These are phyloP conservation scores for Acrocephalus arundinaceus DNA, from an alignment of 2,113 vertebrate species.

Conservation along the genomic window DNA sequence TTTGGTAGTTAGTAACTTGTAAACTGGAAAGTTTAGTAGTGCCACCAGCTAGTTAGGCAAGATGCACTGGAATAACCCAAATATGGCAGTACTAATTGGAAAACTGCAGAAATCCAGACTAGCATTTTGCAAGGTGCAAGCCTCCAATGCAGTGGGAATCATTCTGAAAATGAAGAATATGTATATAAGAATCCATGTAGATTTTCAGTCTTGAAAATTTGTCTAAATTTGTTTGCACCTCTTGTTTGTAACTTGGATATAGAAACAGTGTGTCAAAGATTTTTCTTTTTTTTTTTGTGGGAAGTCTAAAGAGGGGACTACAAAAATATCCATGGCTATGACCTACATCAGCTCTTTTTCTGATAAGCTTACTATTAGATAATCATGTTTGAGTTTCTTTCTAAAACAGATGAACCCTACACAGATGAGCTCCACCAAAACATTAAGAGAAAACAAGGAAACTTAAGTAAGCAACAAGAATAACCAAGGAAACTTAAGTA, in stretches of 20 bases:
- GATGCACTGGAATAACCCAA: not conserved
- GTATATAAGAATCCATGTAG: not conserved
- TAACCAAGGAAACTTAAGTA: not conserved
- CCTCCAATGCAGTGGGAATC: not conserved
- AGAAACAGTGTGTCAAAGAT: not conserved
- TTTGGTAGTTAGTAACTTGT: not conserved
- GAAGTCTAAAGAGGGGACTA: not conserved
- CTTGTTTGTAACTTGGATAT: not conserved
- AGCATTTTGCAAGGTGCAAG: not conserved
- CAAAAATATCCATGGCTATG: not conserved
- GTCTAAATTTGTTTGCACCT: not conserved
- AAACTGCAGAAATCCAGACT: not conserved
- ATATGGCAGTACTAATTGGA: not conserved
- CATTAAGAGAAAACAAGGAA: not conserved
- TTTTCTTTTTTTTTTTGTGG: not conserved
- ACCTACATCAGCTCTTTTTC: not conserved
- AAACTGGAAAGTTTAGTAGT: not conserved
- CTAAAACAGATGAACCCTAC: not conserved
- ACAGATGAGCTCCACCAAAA: not conserved
- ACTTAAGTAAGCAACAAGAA: not conserved
- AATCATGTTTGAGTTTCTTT: not conserved
- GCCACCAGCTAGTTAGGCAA: not conserved
- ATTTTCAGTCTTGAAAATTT: not conserved
- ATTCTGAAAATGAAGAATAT: not conserved
- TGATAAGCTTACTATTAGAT: not conserved